A percentile compares a stretch with the other conserved stretches of the same genome.
These are phyloP conservation scores for Ictidomys tridecemlineatus DNA, from an alignment of 2,113 vertebrate species.

Conservation along the genomic window DNA sequence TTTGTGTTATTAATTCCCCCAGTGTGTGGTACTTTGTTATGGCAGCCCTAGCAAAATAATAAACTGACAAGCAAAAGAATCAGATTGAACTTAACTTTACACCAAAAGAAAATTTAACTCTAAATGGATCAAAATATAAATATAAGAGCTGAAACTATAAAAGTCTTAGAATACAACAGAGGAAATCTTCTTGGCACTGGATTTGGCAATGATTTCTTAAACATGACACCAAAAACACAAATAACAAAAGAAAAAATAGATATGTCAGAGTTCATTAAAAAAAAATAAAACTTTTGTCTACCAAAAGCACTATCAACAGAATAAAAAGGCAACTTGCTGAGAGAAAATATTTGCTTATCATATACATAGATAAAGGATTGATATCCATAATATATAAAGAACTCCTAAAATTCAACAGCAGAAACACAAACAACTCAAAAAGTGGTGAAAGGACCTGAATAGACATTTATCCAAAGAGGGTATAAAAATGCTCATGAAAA, in stretches of 20 bases:
- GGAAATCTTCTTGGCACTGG: not conserved
- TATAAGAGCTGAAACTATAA: not conserved
- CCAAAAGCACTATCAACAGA: not conserved
- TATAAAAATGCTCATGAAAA: not conserved
- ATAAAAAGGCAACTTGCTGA: not conserved
- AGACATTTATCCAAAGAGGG: not conserved
- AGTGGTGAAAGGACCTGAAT: not conserved
- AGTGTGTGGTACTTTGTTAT: not conserved
- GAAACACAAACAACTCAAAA: not conserved
- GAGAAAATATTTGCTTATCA: not conserved
- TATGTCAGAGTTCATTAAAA: not conserved
- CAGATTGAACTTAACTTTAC: not conserved
- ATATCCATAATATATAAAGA: not conserved
- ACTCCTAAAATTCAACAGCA: conserved; percentile 6
- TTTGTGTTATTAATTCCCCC: not conserved
- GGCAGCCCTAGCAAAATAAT: not conserved
- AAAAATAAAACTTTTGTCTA: not conserved
- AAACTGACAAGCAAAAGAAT: not conserved
- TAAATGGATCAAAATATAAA: not conserved
- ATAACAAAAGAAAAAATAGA: not conserved
- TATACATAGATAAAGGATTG: not conserved
- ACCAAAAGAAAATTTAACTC: not conserved
- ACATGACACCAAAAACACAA: not conserved
- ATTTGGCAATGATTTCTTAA: not conserved
- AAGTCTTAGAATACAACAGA: not conserved